phyloP scores from a whole-genome alignment of 2,888 invertebrate species.

The Eremobia ochroleuca region DNA sequence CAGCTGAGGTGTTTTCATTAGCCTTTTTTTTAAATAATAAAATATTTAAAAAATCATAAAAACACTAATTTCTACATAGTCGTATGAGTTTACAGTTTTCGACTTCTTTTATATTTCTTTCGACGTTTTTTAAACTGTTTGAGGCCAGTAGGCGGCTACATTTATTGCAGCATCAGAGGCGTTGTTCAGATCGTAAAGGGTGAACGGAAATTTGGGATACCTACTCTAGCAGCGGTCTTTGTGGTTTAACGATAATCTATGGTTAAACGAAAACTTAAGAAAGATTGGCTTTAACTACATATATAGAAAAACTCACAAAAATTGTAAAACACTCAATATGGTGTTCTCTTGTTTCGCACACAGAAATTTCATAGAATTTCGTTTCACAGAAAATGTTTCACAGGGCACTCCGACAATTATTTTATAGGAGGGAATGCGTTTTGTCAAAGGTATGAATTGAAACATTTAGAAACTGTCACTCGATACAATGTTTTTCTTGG shows the following conservation, averaged over 20 bases:
- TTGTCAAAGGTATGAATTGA: too few relatives aligned
- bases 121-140: not conserved
- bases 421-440: too few relatives aligned
- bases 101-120: not conserved
- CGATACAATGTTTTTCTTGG: too few relatives aligned
- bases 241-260: too few relatives aligned
- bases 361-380: too few relatives aligned
- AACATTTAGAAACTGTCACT: too few relatives aligned
- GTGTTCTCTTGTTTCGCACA: too few relatives aligned
- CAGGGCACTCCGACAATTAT: too few relatives aligned
- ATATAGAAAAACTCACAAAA: not conserved
- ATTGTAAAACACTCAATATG: not conserved
- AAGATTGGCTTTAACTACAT: too few relatives aligned
- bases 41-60: not conserved
- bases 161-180: not conserved
- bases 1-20: constrained; percentile 9
- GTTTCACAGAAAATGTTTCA: too few relatives aligned
- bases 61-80: not conserved
- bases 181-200: too few relatives aligned
- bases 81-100: not conserved
- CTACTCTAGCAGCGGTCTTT: not conserved
- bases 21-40: not conserved
- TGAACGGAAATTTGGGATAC: not conserved
- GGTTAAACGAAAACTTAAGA: too few relatives aligned
- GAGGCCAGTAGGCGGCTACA: not conserved